These are phyloP conservation scores for Scleropages formosus DNA, from an alignment of 2,797 vertebrate species.

Conservation along the genomic window DNA sequence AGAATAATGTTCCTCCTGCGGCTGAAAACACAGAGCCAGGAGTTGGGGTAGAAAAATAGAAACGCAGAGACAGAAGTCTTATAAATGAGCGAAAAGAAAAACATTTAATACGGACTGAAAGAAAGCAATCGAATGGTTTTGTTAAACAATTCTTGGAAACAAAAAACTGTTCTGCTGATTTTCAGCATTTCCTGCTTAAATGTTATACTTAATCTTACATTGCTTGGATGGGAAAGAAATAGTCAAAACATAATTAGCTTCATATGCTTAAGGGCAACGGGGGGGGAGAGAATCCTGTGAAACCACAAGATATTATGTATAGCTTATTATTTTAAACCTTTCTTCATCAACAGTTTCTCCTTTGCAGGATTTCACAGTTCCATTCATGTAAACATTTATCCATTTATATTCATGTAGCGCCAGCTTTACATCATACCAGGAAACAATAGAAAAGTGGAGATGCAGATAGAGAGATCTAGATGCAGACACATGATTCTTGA, in stretches of 20 bases:
- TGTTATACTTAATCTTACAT: slow-evolving; percentile 1
- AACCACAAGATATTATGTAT: not conserved
- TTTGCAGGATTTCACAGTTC: no score
- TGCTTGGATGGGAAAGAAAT: not conserved
- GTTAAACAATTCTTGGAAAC: not conserved
- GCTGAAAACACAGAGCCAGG: not conserved
- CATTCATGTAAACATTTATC: no score
- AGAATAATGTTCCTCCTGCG: not conserved
- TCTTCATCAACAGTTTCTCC: no score
- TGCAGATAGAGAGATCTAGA: no score
- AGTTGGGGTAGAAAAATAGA: not conserved
- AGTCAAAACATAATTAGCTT: not conserved
- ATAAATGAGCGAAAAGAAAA: not conserved
- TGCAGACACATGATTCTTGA: no score
- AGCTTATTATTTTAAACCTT: no score
- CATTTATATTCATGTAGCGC: no score
- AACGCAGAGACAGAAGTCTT: not conserved
- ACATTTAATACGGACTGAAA: slow-evolving; percentile 1
- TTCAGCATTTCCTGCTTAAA: not conserved
- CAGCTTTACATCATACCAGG: no score
- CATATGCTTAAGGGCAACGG: not conserved
- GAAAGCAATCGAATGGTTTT: not conserved
- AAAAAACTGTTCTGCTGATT: not conserved
- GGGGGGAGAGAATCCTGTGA: not conserved
- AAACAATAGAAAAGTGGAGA: not conserved